Base-by-base conservation (phyloP, 2,113 vertebrate genomes). In the Xiphias gladius region DNA sequence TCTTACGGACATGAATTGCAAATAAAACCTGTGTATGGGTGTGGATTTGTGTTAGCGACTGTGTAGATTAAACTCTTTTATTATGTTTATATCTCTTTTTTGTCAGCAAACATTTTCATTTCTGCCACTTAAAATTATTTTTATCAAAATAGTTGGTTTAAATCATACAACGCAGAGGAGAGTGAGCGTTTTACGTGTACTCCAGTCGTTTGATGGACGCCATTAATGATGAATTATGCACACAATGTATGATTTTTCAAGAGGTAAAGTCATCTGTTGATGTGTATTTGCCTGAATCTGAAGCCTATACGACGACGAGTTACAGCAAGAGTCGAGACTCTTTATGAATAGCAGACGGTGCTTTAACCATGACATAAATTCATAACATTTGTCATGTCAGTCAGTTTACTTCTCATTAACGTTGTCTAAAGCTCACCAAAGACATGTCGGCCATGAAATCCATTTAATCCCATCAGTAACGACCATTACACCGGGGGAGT, bases 401-500 rank as follows among this genome's bases (percentile, higher is more conserved):
- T 79, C 55, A 77, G 66, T 69, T 59, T 46, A 50, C 80, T 58
- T 67, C 20, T 68, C 86, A 89, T 89, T 35, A 80, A 76, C 77
- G 61, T 70, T 41, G 57, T 79, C 37, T 81, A 28, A 79, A 77
- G 65, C 43, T 41, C 54, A 30, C 46, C 64, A 41, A 71, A 76
- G 59, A 77, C 82, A 79, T 82, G 30, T 72, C 69, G 63, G 50
- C 73, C 80, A 84, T 84, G 5, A 76, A 67, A 41, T 65, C 74
- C 87, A 87, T 85, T 62, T 26, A 83, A 54, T 46, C 35, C 43
- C 83, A 73, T 83, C 64, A 89, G 32, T 79, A 85, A 74, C 54
- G 50, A 70, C 77, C 88, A 80, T 87, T 69, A 87, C 87, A 89
- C 65, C 19, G 73, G 83, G 87, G 88, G 85, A 87, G 90, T 87